Evolutionary conservation across 1,140 invertebrate genomes (phyloP).

Genomic region (Panagrolaimus sp.): DNA sequence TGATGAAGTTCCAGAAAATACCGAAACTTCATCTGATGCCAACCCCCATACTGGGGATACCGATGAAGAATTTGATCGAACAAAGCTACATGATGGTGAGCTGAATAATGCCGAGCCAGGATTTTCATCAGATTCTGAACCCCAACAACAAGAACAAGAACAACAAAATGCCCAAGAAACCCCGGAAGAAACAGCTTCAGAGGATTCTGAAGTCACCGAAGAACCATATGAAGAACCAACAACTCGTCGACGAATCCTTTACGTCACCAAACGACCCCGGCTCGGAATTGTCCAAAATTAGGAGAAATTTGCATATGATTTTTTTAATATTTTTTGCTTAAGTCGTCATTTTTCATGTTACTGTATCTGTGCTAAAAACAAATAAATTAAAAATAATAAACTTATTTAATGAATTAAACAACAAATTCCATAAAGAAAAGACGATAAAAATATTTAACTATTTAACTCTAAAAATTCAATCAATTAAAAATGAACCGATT

Average conservation of each 20-base stretch:
- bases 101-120: background rate
- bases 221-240: background rate
- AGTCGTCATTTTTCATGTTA: no score
- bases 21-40: no score
- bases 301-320: no score
- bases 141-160: background rate
- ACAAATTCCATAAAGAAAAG: no score
- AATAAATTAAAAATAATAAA: no score
- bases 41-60: background rate
- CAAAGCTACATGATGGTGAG: background rate
- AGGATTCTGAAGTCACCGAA: background rate
- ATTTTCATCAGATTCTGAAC: background rate
- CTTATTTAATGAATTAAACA: no score
- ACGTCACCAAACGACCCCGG: constrained; percentile 33
- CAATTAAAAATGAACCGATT: no score
- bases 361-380: no score
- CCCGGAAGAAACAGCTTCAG: background rate
- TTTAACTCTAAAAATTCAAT: no score
- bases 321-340: no score
- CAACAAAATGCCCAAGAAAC: background rate
- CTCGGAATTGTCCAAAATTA: background rate
- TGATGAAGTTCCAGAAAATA: background rate
- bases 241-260: constrained; percentile 29
- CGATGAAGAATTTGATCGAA: background rate
- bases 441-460: no score